Percentiles rank a stretch among this genome's conserved stretches.
Conservation (phyloP, 1,140 invertebrate species). For the Drosophila prosaltans region DNA sequence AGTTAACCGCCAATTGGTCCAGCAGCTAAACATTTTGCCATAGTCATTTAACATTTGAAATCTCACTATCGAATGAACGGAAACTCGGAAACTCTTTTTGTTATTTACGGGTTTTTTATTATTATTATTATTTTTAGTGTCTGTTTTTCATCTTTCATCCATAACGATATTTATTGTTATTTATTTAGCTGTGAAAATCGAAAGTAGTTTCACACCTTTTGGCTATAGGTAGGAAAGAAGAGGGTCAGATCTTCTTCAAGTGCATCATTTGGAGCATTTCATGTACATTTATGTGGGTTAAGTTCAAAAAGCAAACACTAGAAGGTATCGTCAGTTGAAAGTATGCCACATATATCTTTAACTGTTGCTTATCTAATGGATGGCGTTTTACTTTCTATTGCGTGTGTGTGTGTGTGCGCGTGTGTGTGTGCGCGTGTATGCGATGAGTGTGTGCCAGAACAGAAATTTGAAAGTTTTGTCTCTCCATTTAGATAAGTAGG, state of each 20-base stretch:
- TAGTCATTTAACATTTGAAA: conserved; percentile 7
- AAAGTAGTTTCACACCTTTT: conserved; percentile 73
- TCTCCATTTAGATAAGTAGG: conserved; percentile 14
- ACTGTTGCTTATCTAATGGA: conserved; percentile 66
- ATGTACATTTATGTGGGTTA: conserved; percentile 58
- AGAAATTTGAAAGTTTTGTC: conserved; percentile 44
- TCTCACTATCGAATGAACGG: background rate
- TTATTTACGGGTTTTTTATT: conserved; percentile 22
- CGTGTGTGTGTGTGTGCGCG: conserved; percentile 28
- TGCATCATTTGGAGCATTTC: conserved; percentile 28
- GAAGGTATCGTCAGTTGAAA: conserved; percentile 24
- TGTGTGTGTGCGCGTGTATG: background rate
- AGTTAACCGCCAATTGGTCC: background rate
- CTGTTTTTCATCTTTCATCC: conserved; percentile 30
- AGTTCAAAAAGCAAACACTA: conserved; percentile 65
- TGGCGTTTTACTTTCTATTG: conserved; percentile 72
- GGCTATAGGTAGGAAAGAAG: background rate
- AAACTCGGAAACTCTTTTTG: conserved; percentile 20
- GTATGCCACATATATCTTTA: conserved; percentile 31
- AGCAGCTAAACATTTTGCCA: conserved; percentile 35
- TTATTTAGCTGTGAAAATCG: conserved; percentile 76
- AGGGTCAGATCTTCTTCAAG: conserved; percentile 10
- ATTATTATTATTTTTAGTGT: conserved; percentile 37
- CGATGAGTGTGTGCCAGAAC: conserved; percentile 30
- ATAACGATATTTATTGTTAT: conserved; percentile 43